These are phyloP conservation scores for Neolamprologus toae DNA, from an alignment of 2,113 vertebrate species.

Conservation along the genomic window DNA sequence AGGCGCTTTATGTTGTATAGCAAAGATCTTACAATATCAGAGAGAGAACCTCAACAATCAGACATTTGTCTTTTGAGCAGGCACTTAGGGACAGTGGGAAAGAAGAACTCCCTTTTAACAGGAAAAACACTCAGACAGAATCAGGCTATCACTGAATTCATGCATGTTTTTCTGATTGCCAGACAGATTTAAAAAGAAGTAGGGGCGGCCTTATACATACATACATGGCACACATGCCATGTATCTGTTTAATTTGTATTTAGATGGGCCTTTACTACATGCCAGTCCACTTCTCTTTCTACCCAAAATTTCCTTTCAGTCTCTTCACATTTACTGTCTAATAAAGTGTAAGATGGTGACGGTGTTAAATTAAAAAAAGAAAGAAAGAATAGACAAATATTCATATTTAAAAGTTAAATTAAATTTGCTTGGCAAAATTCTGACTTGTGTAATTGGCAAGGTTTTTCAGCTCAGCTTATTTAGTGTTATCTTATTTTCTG, in stretches of 20 bases:
- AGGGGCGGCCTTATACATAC: neutral
- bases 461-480: neutral
- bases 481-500: neutral
- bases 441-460: neutral
- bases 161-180: neutral
- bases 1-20: neutral
- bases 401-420: neutral
- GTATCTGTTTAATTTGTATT: neutral
- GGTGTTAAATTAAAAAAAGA: neutral
- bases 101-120: neutral
- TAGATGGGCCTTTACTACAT: rapidly evolving
- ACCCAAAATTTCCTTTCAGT: neutral
- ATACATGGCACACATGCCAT: neutral
- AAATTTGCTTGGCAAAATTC: neutral
- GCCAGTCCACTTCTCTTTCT: neutral
- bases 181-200: neutral
- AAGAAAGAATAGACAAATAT: neutral
- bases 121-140: neutral
- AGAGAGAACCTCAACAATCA: neutral
- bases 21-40: neutral
- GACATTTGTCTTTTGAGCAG: neutral
- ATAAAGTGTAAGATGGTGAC: neutral
- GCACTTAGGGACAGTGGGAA: neutral
- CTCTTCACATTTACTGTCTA: neutral
- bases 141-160: neutral